Base-by-base conservation (phyloP, 2,797 vertebrate genomes). In the Enteromius fasciolatus region DNA sequence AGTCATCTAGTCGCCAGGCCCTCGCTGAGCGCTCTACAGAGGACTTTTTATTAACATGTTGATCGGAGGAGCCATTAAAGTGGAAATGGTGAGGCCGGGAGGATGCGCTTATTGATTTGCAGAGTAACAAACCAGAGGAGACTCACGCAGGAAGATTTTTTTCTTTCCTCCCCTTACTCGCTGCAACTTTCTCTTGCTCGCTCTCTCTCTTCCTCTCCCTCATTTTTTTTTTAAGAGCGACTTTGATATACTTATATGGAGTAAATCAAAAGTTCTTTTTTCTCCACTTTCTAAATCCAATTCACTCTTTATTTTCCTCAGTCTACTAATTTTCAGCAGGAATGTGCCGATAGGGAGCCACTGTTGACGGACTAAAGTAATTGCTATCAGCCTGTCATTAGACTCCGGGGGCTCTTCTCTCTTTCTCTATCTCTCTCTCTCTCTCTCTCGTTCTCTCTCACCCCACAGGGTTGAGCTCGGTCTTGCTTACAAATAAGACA, bases 21-120 rank as follows among this genome's bases (percentile, higher is more conserved):
- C 93, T 94, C 93, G 93, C 95, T 95, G 96, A 96, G 94, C 95
- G 93, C 95, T 94, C 96, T 97, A 93, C 87, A 87, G 96, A 96
- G 95, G 95, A 90, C 88, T 78, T 90, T 94, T 93, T 91, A 94
- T 94, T 94, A 94, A 92, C 92, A 92, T 93, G 95, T 93, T 95
- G 93, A 97, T 94, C 89, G 83, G 80, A 90, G 91, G 80, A 94
- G 91, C 90, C 91, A 89, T 93, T 92, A 93, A 91, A 86, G 90
- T 89, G 89, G 89, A 93, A 88, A 91, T 90, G 88, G 90, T 92
- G 86, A 87, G 91, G 87, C 78, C 23, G 70, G 66, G 87, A 76
- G 80, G 92, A 91, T 90, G 84, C 63, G 52, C 73, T 91, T 95
- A 93, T 94, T 92, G 95, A 96, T 96, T 93, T 92, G 84, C 82